These are phyloP conservation scores for Rhagoletis zephyria DNA, from an alignment of 1,140 invertebrate species.

Conservation along the genomic window DNA sequence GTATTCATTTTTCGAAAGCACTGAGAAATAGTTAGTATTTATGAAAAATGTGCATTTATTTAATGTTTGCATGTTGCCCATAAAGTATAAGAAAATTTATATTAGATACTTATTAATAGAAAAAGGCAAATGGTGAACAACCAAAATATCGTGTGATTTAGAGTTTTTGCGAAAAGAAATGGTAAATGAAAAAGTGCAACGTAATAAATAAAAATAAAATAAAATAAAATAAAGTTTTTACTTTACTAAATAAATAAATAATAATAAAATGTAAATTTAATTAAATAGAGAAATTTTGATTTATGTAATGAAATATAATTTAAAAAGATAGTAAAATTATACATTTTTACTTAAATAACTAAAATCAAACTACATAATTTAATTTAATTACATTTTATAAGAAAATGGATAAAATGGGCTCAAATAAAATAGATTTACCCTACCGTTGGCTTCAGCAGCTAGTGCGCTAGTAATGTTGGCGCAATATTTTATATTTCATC, in stretches of 20 bases:
- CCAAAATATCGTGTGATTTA: neutral
- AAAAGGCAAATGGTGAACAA: slow-evolving; percentile 15
- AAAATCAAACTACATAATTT: neutral
- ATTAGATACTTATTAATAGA: neutral
- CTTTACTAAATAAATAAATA: too few relatives aligned
- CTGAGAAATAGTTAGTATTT: neutral
- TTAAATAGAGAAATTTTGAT: too few relatives aligned
- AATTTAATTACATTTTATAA: neutral
- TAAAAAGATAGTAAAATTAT: neutral
- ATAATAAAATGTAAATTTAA: too few relatives aligned
- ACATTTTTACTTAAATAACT: neutral
- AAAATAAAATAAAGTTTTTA: too few relatives aligned
- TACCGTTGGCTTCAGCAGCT: too few relatives aligned
- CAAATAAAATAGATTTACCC: too few relatives aligned
- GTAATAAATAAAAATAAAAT: too few relatives aligned
- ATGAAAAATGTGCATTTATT: neutral
- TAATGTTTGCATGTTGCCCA: slow-evolving; percentile 18
- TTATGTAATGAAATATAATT: neutral
- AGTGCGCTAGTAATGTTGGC: too few relatives aligned
- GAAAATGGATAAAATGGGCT: neutral
- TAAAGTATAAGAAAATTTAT: neutral
- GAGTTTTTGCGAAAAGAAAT: too few relatives aligned
- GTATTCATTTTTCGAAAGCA: neutral
- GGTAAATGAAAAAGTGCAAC: too few relatives aligned
- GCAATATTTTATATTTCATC: too few relatives aligned